A percentile compares a stretch with the other conserved stretches of the same genome.
Evolutionary conservation across 1,140 invertebrate genomes (phyloP).

Genomic region (Sinonovacula constricta): DNA sequence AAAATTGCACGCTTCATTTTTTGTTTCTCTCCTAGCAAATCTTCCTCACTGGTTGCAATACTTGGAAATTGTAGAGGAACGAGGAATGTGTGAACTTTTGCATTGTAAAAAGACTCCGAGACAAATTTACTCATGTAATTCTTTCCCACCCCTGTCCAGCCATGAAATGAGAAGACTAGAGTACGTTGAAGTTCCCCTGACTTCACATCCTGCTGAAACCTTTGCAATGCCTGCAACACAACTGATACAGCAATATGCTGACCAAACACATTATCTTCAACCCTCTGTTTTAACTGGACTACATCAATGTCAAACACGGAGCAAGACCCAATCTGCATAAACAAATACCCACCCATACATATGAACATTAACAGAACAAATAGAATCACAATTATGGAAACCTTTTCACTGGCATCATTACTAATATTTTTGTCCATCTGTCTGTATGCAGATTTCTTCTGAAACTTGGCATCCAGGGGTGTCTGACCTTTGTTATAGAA

Average conservation of each 20-base stretch:
- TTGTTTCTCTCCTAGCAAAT: neutral
- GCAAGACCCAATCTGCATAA: constrained; percentile 22
- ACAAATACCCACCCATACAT: constrained; percentile 17
- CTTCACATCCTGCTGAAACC: constrained; percentile 44
- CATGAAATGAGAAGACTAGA: constrained; percentile 72
- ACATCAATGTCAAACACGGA: constrained; percentile 37
- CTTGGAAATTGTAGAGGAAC: constrained; percentile 68
- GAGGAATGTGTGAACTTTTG: constrained; percentile 56
- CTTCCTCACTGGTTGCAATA: constrained; percentile 41
- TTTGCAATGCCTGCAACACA: constrained; percentile 52
- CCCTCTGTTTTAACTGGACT: constrained; percentile 44
- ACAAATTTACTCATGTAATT: constrained; percentile 71
- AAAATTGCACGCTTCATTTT: constrained; percentile 60
- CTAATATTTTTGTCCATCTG: too few relatives aligned
- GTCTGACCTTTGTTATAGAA: too few relatives aligned
- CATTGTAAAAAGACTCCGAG: constrained; percentile 56
- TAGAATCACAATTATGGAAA: too few relatives aligned
- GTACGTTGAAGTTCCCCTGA: constrained; percentile 34
- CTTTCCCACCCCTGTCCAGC: constrained; percentile 75
- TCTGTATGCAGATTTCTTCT: too few relatives aligned
- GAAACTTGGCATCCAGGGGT: too few relatives aligned
- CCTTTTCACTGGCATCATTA: too few relatives aligned
- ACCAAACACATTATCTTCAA: constrained; percentile 71
- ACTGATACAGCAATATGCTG: constrained; percentile 70
- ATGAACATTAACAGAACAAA: neutral